phyloP scores from a whole-genome alignment of 2,113 vertebrate species.

The Calidris pugnax region DNA sequence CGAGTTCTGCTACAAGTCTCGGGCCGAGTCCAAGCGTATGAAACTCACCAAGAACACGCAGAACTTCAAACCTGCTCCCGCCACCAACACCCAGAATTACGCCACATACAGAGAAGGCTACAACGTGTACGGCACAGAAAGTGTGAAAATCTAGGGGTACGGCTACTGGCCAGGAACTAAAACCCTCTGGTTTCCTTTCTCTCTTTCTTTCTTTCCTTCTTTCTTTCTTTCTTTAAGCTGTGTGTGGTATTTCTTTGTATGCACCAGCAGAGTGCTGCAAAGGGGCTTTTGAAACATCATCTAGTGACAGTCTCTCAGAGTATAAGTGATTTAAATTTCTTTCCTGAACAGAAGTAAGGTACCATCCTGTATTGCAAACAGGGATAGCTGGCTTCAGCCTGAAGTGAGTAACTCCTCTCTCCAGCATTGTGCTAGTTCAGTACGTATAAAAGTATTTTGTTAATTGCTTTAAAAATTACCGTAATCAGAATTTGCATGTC shows the following conservation, averaged over 20 bases:
- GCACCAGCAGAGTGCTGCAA: background rate
- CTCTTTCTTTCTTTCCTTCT: background rate
- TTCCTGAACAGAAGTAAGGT: background rate
- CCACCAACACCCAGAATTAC: slow-evolving; percentile 98
- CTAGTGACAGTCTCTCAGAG: background rate
- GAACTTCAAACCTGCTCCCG: slow-evolving; percentile 97
- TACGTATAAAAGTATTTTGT: background rate
- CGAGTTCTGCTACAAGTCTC: slow-evolving; percentile 99
- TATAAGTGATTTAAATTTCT: background rate
- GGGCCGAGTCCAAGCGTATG: slow-evolving; percentile 98
- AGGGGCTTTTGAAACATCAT: background rate
- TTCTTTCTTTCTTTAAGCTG: background rate
- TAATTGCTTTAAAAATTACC: background rate
- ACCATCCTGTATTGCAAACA: background rate
- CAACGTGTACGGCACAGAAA: slow-evolving; percentile 99
- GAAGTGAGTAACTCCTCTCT: background rate
- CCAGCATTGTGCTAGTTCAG: background rate
- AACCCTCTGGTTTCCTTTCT: background rate
- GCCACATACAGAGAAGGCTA: slow-evolving; percentile 99
- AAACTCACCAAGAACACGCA: slow-evolving; percentile 99
- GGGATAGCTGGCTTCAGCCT: background rate
- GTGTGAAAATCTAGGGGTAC: slow-evolving; percentile 99
- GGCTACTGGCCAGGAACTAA: slow-evolving; percentile 62
- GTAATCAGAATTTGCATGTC: background rate
- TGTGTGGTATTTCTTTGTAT: background rate